Percentiles rank a stretch among this genome's conserved stretches.
phyloP scores from a whole-genome alignment of 2,797 vertebrate species.

The Ctenopoma multispine region DNA sequence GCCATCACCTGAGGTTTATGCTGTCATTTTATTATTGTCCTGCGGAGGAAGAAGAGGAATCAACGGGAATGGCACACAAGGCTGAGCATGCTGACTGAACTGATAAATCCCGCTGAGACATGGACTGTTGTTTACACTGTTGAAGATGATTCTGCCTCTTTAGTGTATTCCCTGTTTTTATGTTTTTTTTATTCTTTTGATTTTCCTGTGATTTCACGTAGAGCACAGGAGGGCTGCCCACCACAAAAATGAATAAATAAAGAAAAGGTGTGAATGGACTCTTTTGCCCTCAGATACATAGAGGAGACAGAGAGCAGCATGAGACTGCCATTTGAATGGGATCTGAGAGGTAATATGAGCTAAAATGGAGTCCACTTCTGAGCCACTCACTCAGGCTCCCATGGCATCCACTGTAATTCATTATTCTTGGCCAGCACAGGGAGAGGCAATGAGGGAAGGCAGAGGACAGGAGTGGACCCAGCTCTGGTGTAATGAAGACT shows the following conservation, averaged over 20 bases:
- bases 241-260: conserved; percentile 36
- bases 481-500: conserved; percentile 83
- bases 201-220: neutral
- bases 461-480: conserved; percentile 79
- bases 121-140: conserved; percentile 47
- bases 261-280: conserved; percentile 50
- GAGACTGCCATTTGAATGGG: conserved; percentile 79
- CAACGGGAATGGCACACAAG: conserved; percentile 64
- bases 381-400: conserved; percentile 72
- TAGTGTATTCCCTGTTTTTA: conserved; percentile 14
- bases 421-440: conserved; percentile 79
- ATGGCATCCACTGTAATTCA: conserved; percentile 82
- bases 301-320: conserved; percentile 51
- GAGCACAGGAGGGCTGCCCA: conserved; percentile 29
- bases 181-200: conserved; percentile 13
- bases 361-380: conserved; percentile 82
- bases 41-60: conserved; percentile 58
- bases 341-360: conserved; percentile 83
- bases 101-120: conserved; percentile 61
- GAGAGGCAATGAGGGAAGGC: conserved; percentile 79
- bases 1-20: conserved; percentile 77
- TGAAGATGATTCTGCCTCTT: conserved; percentile 31
- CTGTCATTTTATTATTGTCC: conserved; percentile 74
- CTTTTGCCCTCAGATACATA: conserved; percentile 49
- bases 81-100: conserved; percentile 64